Evolutionary conservation across 2,888 invertebrate genomes (phyloP), one percentile per base, ranked within the genome.

Genomic region (Thyatira batis): DNA sequence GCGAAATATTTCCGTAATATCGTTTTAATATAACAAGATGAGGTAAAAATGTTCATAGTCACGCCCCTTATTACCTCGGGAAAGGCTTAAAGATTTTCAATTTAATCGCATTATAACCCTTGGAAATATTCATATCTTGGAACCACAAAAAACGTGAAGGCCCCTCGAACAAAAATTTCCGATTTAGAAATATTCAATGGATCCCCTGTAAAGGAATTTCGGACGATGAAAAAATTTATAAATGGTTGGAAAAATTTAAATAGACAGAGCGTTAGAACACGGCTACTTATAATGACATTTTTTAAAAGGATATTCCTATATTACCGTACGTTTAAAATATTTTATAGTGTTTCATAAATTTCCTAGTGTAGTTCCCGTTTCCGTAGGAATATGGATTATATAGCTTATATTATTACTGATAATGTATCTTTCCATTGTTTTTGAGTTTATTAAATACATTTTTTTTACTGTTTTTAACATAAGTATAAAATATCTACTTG

Each of bases 41-140:
- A 79, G 82, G 78, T 73, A 69, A 78, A 85, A 88, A 85, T 84
- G 81, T 84, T 80, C 82, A 73, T 60, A 85, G 90, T 91, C 91
- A 91, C 84, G 90, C 82, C 78, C 69, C 84, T 88, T 90, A 90
- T 90, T 90, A 88, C 89, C 73, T 61, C 62, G 61, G 53, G 65
- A 72, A 81, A 78, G 82, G 80, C 79, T 85, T 82, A 83, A 81
- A 67, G 67, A 48, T 84, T 87, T 86, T 87, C 87, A 83, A 84
- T 87, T 84, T 88, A 85, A 90, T 88, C 84, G 85, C 77, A 83
- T 87, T 84, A 84, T 83, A 83, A 78, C 82, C 84, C 81, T 76
- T 72, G 68, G 71, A 80, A 82, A 82, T 82, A 84, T 82, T 82
- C 78, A 80, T 78, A 80, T 80, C 74, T 76, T 50, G 52, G 50